Percentiles rank a stretch among this genome's conserved stretches.
Conservation (phyloP, 2,797 vertebrate genomes). For the Stomatorhinus walkeri region DNA sequence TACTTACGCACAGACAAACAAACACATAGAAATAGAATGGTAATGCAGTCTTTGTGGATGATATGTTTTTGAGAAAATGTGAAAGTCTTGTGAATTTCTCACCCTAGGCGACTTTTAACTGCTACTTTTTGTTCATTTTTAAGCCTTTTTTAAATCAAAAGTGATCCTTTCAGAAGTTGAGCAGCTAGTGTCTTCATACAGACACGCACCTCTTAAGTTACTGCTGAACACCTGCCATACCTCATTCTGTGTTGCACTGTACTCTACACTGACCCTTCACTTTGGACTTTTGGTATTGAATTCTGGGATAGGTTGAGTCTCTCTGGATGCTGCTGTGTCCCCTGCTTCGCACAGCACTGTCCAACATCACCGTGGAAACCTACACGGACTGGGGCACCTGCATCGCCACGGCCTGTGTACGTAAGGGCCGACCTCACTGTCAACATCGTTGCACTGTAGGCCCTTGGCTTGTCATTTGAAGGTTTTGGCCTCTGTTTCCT, state of each 20-base stretch:
- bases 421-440: slow-evolving; percentile 10
- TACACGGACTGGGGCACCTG: slow-evolving; percentile 96
- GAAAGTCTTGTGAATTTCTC: neutral
- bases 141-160: neutral
- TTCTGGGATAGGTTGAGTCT: slow-evolving; percentile 69
- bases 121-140: neutral
- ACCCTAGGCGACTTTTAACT: neutral
- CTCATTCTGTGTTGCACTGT: neutral
- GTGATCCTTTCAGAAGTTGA: neutral
- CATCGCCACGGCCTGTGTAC: slow-evolving; percentile 93
- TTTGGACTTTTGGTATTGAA: neutral
- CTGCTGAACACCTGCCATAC: neutral
- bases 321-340: slow-evolving; percentile 85
- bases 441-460: neutral
- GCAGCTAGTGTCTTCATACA: neutral
- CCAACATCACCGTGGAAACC: slow-evolving; percentile 90
- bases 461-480: neutral
- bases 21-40: neutral
- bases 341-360: slow-evolving; percentile 79
- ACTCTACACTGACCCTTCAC: neutral
- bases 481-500: neutral
- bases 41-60: neutral
- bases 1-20: neutral
- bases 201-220: neutral
- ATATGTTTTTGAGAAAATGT: neutral